A percentile compares a stretch with the other conserved stretches of the same genome.
Conservation (phyloP, 1,140 invertebrate species). For the Ceratina japonica region DNA sequence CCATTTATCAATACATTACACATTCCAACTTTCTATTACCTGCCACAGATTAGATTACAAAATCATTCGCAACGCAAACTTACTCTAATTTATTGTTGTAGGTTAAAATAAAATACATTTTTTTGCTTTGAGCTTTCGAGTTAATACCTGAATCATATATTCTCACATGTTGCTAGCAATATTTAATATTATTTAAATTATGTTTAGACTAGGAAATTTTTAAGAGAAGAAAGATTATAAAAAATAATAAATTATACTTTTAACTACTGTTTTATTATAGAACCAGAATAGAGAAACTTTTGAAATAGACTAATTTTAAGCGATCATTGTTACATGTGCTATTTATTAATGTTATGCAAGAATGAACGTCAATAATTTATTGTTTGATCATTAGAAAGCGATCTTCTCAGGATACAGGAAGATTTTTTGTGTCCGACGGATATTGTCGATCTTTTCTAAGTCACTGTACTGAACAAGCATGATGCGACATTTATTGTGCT, state of each 20-base stretch:
- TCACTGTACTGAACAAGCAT: not conserved
- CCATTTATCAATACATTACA: constrained; percentile 40
- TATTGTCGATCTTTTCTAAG: constrained; percentile 26
- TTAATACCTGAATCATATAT: not conserved
- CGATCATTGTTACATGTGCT: not conserved
- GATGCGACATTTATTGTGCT: not conserved
- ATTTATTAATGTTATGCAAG: not conserved
- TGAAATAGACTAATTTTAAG: no score
- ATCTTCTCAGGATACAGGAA: constrained; percentile 46
- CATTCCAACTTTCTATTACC: constrained; percentile 2
- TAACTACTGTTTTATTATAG: no score
- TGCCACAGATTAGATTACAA: constrained; percentile 10
- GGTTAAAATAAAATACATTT: no score
- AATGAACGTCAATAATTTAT: constrained; percentile 6
- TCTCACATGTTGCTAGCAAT: no score
- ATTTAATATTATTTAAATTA: no score
- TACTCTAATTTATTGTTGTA: not conserved
- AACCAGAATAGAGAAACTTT: no score
- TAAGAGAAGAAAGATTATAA: no score
- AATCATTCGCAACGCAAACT: not conserved
- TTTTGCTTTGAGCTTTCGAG: not conserved
- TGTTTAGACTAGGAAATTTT: no score
- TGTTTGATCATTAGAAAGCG: constrained; percentile 59
- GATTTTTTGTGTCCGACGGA: constrained; percentile 26
- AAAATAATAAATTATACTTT: no score